Percentiles rank a stretch among this genome's conserved stretches.
phyloP scores from a whole-genome alignment of 35 echinoderm and acorn worm species.

The Antedon bifida region DNA sequence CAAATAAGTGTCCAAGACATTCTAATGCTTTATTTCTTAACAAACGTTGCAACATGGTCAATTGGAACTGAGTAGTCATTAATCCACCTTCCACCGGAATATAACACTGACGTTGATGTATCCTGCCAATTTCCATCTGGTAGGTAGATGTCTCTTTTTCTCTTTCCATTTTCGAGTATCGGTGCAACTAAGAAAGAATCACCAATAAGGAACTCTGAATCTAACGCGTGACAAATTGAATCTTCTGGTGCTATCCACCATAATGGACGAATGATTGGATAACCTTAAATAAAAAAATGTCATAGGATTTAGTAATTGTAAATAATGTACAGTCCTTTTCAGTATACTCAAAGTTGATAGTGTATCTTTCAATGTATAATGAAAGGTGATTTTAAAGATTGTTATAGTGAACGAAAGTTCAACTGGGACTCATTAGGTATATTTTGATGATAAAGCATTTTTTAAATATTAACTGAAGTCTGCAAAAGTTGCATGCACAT shows the following conservation, averaged over 20 bases:
- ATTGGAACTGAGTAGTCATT: conserved; percentile 46
- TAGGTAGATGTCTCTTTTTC: conserved; percentile 44
- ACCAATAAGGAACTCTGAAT: conserved; percentile 64
- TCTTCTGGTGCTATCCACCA: conserved; percentile 66
- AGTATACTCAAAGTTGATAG: too few relatives aligned
- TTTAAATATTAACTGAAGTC: too few relatives aligned
- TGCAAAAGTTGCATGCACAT: too few relatives aligned
- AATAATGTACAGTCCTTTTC: too few relatives aligned
- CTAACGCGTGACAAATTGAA: conserved; percentile 6
- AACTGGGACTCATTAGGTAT: too few relatives aligned
- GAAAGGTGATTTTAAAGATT: too few relatives aligned
- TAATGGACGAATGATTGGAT: conserved; percentile 48
- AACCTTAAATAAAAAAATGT: conserved; percentile 6
- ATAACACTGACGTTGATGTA: neutral
- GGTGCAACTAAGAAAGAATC: conserved; percentile 55
- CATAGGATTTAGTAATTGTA: too few relatives aligned
- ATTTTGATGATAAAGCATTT: too few relatives aligned
- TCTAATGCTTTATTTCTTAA: too few relatives aligned
- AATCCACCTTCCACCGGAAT: conserved; percentile 50
- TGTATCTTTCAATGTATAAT: too few relatives aligned
- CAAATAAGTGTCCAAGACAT: too few relatives aligned
- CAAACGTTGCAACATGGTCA: conserved; percentile 24
- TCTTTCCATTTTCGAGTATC: conserved; percentile 12
- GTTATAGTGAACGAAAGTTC: too few relatives aligned
- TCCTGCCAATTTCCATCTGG: conserved; percentile 46